These are phyloP conservation scores for Protobothrops flavoviridis DNA, from an alignment of 2,113 vertebrate species.

Conservation along the genomic window DNA sequence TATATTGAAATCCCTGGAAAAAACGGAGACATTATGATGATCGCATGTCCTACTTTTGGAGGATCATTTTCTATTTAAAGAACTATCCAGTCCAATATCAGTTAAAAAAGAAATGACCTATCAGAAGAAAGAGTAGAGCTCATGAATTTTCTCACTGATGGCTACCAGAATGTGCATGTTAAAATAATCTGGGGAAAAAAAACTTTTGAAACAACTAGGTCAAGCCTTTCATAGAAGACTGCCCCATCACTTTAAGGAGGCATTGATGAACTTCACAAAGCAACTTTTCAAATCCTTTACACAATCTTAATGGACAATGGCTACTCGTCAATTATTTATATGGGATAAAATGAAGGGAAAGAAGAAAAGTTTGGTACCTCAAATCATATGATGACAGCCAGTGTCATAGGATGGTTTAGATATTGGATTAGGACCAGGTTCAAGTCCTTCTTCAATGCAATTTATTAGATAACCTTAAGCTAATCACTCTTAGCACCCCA, in stretches of 20 bases:
- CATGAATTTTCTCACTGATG: no score
- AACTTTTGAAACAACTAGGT: not conserved
- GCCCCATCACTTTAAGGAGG: not conserved
- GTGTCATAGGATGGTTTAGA: not conserved
- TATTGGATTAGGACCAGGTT: not conserved
- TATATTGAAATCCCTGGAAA: not conserved
- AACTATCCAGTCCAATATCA: not conserved
- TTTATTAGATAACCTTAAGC: not conserved
- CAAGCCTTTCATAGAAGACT: not conserved
- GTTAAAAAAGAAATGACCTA: not conserved
- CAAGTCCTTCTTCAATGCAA: not conserved
- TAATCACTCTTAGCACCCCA: not conserved
- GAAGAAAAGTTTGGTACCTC: not conserved
- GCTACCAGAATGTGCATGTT: not conserved
- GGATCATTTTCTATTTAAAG: not conserved
- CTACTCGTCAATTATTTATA: not conserved
- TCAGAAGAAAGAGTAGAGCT: not conserved
- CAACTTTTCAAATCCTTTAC: not conserved
- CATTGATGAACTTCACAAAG: not conserved
- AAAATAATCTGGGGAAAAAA: not conserved
- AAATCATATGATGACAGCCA: not conserved
- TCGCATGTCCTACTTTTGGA: not conserved
- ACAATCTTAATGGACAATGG: not conserved
- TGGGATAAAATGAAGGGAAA: not conserved
- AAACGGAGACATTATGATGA: not conserved